Conservation (phyloP, 2,888 invertebrate species). For the Limnephilus marmoratus region DNA sequence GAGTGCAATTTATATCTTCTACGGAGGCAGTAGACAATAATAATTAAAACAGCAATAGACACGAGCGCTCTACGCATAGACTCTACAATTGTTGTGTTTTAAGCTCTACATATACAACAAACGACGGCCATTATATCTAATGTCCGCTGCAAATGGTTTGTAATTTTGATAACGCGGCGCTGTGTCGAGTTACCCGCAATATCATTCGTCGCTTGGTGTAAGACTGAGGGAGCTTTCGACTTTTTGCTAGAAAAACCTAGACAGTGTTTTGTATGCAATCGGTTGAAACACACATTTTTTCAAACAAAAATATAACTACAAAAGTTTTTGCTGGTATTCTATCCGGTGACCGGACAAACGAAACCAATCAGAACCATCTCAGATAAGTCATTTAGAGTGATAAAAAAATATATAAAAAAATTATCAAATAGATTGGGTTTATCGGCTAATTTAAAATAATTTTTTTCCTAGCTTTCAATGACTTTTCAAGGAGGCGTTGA, state of each 20-base stretch:
- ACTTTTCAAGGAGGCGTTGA: too few relatives aligned
- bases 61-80: slow-evolving; percentile 58
- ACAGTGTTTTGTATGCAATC: neutral
- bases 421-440: too few relatives aligned
- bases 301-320: neutral
- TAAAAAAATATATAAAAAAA: too few relatives aligned
- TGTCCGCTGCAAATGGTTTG: slow-evolving; percentile 65
- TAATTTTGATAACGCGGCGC: slow-evolving; percentile 67
- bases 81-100: slow-evolving; percentile 56
- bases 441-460: too few relatives aligned
- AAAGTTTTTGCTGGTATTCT: neutral
- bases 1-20: slow-evolving; percentile 35
- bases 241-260: neutral
- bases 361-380: too few relatives aligned
- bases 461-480: too few relatives aligned
- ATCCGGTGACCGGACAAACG: neutral
- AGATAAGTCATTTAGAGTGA: too few relatives aligned
- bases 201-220: slow-evolving; percentile 34
- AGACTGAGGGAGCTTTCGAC: neutral
- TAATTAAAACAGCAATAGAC: slow-evolving; percentile 20
- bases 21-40: neutral
- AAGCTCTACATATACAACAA: slow-evolving; percentile 66
- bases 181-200: slow-evolving; percentile 35
- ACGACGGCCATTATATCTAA: slow-evolving; percentile 65
- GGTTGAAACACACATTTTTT: neutral